These are phyloP conservation scores for Miniopterus natalensis DNA, from an alignment of 2,113 vertebrate species.

Conservation along the genomic window DNA sequence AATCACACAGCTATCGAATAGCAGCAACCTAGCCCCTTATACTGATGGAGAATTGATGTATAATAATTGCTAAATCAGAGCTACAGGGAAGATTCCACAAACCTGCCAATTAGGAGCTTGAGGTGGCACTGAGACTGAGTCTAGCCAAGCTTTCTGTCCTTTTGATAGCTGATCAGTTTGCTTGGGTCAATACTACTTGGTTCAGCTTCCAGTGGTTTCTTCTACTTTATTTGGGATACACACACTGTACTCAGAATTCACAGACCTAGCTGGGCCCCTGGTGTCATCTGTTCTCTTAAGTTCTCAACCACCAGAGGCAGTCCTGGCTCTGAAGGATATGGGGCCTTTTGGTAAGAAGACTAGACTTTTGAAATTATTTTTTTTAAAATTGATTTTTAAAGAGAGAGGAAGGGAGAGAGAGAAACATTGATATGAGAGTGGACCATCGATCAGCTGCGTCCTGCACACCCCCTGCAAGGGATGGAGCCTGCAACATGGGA, in stretches of 20 bases:
- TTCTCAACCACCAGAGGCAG: not conserved
- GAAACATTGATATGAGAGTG: not conserved
- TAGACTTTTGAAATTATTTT: not conserved
- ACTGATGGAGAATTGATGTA: not conserved
- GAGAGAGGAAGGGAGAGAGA: not conserved
- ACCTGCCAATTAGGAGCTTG: not conserved
- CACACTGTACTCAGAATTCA: not conserved
- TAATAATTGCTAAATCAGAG: not conserved
- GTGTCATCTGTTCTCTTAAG: not conserved
- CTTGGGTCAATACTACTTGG: not conserved
- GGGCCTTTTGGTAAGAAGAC: not conserved
- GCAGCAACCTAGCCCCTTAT: not conserved
- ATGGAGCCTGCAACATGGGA: not conserved
- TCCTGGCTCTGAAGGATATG: not conserved
- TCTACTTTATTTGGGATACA: not conserved
- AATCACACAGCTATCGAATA: not conserved
- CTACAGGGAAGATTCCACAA: not conserved
- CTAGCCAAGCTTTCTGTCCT: not conserved
- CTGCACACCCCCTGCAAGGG: not conserved
- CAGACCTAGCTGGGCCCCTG: no score
- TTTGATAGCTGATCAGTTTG: not conserved
- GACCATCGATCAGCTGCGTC: not conserved
- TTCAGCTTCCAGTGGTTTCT: not conserved
- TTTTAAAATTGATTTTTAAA: not conserved
- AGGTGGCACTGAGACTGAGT: not conserved